Evolutionary conservation across 2,113 vertebrate genomes (phyloP).

Genomic region (Pristiophorus japonicus): DNA sequence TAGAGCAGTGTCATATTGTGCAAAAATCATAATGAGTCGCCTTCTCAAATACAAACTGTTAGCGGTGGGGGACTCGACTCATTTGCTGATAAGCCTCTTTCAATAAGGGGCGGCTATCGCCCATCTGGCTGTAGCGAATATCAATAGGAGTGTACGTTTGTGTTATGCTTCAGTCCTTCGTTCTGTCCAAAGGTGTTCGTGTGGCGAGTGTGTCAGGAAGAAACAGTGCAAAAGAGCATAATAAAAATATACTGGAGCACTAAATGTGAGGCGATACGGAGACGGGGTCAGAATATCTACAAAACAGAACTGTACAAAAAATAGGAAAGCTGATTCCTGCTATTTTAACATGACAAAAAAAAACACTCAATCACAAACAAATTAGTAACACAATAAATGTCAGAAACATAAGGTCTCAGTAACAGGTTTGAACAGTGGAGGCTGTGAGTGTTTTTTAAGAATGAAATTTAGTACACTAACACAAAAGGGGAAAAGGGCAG

Average conservation of each 20-base stretch:
- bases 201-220: constrained; percentile 62
- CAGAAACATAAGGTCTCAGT: neutral
- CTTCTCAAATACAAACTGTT: constrained; percentile 49
- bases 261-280: constrained; percentile 64
- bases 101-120: constrained; percentile 53
- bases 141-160: constrained; percentile 54
- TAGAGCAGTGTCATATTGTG: constrained; percentile 42
- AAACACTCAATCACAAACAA: constrained; percentile 52
- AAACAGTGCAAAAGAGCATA: constrained; percentile 55
- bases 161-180: constrained; percentile 62
- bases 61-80: constrained; percentile 46
- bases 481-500: constrained; percentile 6
- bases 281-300: constrained; percentile 42
- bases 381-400: constrained; percentile 41
- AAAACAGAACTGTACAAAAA: constrained; percentile 45
- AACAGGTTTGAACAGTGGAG: neutral
- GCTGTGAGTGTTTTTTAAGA: neutral
- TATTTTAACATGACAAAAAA: constrained; percentile 68
- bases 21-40: constrained; percentile 50
- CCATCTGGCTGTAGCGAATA: constrained; percentile 65
- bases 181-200: constrained; percentile 58
- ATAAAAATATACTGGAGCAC: constrained; percentile 61
- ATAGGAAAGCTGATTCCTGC: constrained; percentile 52
- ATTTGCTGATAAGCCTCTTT: constrained; percentile 49
- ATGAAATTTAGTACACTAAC: neutral